These are phyloP conservation scores for Aspidoscelis tigris DNA, from an alignment of 2,113 vertebrate genomes.

Conservation along the genomic window DNA sequence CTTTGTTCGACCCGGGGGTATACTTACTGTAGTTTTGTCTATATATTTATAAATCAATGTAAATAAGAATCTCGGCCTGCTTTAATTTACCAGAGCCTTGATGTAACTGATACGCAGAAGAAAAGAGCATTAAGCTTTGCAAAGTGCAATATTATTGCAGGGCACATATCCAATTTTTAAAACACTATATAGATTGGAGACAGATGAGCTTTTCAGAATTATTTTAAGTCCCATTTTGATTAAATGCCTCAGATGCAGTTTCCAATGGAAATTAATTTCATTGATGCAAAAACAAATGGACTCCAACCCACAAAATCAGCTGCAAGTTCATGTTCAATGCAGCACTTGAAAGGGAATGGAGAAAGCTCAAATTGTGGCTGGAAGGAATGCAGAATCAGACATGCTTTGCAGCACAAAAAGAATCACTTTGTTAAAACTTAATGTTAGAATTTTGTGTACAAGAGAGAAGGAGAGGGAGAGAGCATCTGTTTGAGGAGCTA, in stretches of 20 bases:
- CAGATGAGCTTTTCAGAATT: slow-evolving; percentile 74
- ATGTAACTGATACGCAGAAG: slow-evolving; percentile 64
- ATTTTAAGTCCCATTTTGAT: slow-evolving; percentile 71
- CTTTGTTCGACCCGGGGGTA: slow-evolving; percentile 49
- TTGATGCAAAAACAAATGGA: slow-evolving; percentile 75
- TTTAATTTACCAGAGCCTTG: slow-evolving; percentile 63
- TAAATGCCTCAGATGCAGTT: slow-evolving; percentile 72
- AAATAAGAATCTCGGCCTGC: slow-evolving; percentile 63
- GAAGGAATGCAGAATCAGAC: not conserved
- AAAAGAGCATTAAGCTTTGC: slow-evolving; percentile 63
- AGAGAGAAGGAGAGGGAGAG: not conserved
- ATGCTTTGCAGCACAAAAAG: slow-evolving; percentile 50
- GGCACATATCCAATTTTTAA: slow-evolving; percentile 74
- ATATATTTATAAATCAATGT: slow-evolving; percentile 61
- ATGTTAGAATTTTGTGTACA: slow-evolving; percentile 12
- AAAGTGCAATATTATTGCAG: slow-evolving; percentile 66
- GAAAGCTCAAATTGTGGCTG: slow-evolving; percentile 31
- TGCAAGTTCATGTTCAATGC: slow-evolving; percentile 57
- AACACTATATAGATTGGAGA: slow-evolving; percentile 75
- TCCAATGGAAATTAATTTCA: slow-evolving; percentile 76
- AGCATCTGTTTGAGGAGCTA: not conserved
- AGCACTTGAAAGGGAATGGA: slow-evolving; percentile 49
- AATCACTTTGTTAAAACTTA: slow-evolving; percentile 33
- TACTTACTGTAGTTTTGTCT: slow-evolving; percentile 64
- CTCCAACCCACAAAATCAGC: slow-evolving; percentile 71